Evolutionary conservation across 2,888 invertebrate genomes (phyloP).

Genomic region (Scrobipalpa costella): DNA sequence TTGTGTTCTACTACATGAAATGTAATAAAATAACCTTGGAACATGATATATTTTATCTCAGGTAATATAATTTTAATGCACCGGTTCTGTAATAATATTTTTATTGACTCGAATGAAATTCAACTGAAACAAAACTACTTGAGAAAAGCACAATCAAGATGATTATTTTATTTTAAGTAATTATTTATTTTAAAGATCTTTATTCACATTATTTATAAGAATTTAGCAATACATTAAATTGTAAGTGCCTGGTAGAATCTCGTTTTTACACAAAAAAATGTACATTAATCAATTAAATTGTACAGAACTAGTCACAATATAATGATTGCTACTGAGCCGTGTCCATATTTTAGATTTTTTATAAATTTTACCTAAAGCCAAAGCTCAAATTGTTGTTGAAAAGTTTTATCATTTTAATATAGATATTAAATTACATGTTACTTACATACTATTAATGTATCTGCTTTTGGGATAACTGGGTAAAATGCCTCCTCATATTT

Average conservation of each 20-base stretch:
- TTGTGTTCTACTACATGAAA: too few species aligned
- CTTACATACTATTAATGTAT: not conserved
- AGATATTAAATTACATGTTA: not conserved
- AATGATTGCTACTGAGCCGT: not conserved
- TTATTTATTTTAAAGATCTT: not conserved
- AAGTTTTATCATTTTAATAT: not conserved
- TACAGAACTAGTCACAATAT: conserved; percentile 14
- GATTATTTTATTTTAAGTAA: not conserved
- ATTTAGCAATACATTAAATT: not conserved
- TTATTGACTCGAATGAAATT: too few species aligned
- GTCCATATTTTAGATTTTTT: conserved; percentile 29
- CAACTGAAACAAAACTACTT: not conserved
- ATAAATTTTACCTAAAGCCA: conserved; percentile 37
- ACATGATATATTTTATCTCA: too few species aligned
- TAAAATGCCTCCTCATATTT: not conserved
- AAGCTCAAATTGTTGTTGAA: conserved; percentile 42
- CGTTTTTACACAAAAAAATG: not conserved
- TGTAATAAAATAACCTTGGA: too few species aligned
- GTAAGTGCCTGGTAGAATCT: conserved; percentile 3
- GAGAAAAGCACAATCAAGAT: not conserved
- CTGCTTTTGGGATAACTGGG: not conserved
- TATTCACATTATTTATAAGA: not conserved
- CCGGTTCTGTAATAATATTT: too few species aligned
- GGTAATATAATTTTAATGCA: too few species aligned
- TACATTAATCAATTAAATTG: not conserved